Percentiles rank a stretch among this genome's conserved stretches.
Conservation (phyloP, 92 coral and sea anemone species). For the Parazoanthus atlanticus region DNA sequence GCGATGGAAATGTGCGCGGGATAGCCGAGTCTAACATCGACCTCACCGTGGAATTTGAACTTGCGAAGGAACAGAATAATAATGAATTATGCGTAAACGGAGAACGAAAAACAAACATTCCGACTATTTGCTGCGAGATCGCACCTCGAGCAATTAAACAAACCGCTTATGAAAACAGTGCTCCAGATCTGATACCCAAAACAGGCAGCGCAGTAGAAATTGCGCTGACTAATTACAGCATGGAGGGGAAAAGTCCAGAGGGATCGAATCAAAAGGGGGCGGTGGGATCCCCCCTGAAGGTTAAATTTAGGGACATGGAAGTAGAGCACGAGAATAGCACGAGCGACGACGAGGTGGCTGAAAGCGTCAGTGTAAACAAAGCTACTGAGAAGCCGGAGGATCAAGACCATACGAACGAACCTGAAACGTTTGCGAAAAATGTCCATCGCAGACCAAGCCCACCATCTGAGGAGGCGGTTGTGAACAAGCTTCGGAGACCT, state of each 20-base stretch:
- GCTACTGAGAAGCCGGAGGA: background rate
- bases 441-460: background rate
- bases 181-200: background rate
- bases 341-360: background rate
- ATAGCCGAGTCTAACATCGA: conserved; percentile 58
- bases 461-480: background rate
- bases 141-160: conserved; percentile 7
- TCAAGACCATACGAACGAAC: background rate
- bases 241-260: background rate
- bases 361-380: background rate
- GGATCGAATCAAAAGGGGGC: background rate
- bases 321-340: background rate
- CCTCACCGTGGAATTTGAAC: conserved; percentile 40
- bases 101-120: conserved; percentile 49
- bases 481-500: conserved; percentile 31
- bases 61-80: background rate
- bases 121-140: background rate
- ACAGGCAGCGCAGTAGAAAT: background rate
- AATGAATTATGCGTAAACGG: conserved; percentile 16
- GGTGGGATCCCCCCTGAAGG: background rate
- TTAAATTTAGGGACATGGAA: background rate
- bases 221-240: background rate
- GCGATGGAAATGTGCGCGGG: conserved; percentile 22
- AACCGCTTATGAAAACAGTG: conserved; percentile 18
- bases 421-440: background rate